Conservation (phyloP, 2,797 vertebrate species). For the Artibeus jamaicensis region DNA sequence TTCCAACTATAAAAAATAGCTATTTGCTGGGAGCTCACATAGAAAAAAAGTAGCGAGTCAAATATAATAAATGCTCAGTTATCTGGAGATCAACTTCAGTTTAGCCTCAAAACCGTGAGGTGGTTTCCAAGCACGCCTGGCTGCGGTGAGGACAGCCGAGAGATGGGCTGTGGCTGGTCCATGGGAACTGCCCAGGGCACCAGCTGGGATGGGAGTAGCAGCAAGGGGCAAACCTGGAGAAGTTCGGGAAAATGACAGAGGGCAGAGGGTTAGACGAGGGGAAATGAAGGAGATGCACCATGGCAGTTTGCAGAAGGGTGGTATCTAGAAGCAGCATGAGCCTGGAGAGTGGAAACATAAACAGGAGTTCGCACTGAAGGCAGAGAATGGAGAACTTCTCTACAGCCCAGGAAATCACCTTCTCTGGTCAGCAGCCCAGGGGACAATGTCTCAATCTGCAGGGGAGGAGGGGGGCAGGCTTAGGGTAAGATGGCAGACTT, state of each 20-base stretch:
- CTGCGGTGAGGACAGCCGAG: not conserved
- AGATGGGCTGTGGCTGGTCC: not conserved
- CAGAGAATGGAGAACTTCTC: not conserved
- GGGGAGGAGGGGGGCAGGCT: accelerated
- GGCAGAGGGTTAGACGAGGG: not conserved
- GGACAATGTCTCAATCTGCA: too few relatives aligned
- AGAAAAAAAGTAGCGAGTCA: not conserved
- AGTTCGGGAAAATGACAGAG: not conserved
- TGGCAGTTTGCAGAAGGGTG: accelerated
- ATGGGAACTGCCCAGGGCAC: not conserved
- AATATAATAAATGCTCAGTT: not conserved
- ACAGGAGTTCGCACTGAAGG: not conserved
- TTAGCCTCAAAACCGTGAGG: not conserved
- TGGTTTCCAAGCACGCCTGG: not conserved
- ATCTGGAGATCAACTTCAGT: not conserved
- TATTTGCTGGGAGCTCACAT: not conserved
- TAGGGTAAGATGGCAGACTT: too few relatives aligned
- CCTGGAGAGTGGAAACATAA: not conserved
- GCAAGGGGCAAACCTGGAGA: not conserved
- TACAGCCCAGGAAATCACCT: not conserved
- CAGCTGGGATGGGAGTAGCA: not conserved
- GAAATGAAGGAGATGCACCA: accelerated
- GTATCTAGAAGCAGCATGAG: not conserved
- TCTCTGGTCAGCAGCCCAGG: not conserved
- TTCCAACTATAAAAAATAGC: not conserved